Evolutionary conservation across 2,888 invertebrate genomes (phyloP), one percentile per base, ranked within the genome.

Genomic region (Drosophila multiciliata): DNA sequence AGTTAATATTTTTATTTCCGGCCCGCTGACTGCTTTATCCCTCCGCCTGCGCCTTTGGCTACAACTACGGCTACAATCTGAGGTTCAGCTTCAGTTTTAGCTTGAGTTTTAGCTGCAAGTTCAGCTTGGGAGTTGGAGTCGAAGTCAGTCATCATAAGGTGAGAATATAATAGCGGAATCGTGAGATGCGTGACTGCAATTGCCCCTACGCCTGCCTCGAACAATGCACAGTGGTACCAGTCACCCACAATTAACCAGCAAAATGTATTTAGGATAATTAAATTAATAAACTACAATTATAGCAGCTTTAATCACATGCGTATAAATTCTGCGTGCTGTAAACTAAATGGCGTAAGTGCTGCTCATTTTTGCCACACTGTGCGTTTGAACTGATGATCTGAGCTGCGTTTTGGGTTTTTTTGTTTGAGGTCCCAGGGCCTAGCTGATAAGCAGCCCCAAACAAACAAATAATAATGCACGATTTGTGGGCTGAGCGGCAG

Each of bases 131-230:
- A 52, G 52, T 8, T 52, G 54, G 17, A 54, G 54, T 29, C 49
- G 55, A 53, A 78, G 81, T 83, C 89, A 82, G 82, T 83, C 87
- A 90, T 89, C 89, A 90, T 89, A 86, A 89, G 90, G 89, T 89
- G 83, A 88, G 90, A 87, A 89, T 87, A 91, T 92, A 92, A 92
- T 92, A 91, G 92, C 90, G 91, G 89, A 90, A 91, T 92, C 92
- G 92, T 92, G 92, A 92, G 91, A 91, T 92, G 92, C 92, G 92
- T 92, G 92, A 92, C 91, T 91, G 85, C 89, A 87, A 89, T 87
- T 87, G 87, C 85, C 87, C 71, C 85, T 87, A 89, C 89, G 81
- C 87, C 89, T 79, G 72, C 70, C 73, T 70, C 59, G 67, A 75
- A 68, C 80, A 64, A 62, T 49, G 63, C 66, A 87, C 86, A 54